Evolutionary conservation across 2,888 invertebrate species (phyloP), one percentile per base, ranked within the genome.

Genomic region (Halictus quadricinctus): DNA sequence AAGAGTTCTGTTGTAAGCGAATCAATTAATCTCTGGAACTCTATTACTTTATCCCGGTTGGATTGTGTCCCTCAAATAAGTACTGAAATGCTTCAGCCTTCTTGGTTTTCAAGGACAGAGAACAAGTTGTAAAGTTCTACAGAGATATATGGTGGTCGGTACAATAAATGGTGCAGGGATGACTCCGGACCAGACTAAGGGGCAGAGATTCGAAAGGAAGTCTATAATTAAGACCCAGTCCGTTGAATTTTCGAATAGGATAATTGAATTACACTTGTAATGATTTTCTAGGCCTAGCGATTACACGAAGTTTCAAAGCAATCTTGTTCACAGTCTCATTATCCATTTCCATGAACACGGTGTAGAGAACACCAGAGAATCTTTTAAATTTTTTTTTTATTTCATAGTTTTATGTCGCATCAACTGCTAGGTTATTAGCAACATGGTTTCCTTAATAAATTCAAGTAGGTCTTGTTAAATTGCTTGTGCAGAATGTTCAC

Each of bases 161-260:
- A 83, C 78, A 74, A 43, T 7, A 54, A 76, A 72, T 41, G 18
- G 60, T 72, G 76, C 46, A 46, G 21, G 46, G 46, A 21, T 54
- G 64, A 25, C 7, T 72, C 50, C 43, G 43, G 72, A 64, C 18
- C 41, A 77, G 58, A 77, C 58, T 25, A n/a, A 29, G 29, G 70
- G n/a, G 73, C 48, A 5, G 15, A 84, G 48, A 36, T 69, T 70
- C n/a, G 25, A 78, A 77, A 13, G 36, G 21, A 80, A 43, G 25
- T 80, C 18, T 72, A 58, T 84, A 77, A 85, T 75, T 72, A 80
- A 84, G n/a, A 48, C 29, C 58, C 69, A 25, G 46, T n/a, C 7
- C 7, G 15, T 29, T 43, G 29, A 29, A 64, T 29, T 18, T 15
- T 50, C 13, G 13, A 41, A 66, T 64, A n/a, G 46, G 29, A 29